A percentile compares a stretch with the other conserved stretches of the same genome.
Conservation (phyloP, 2,113 vertebrate species). For the Forbesichthys agassizii region DNA sequence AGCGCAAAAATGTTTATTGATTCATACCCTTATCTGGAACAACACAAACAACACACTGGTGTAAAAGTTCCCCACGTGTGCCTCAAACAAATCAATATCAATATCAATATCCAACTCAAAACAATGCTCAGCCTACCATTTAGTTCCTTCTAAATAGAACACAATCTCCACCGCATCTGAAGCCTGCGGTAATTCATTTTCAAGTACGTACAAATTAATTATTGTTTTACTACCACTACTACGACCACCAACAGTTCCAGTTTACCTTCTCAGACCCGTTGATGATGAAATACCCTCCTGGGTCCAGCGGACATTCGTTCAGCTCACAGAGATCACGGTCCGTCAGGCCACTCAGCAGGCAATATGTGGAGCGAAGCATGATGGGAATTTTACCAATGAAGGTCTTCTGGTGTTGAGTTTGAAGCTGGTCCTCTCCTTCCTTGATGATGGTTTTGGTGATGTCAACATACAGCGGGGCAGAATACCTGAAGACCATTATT, state of each 20-base stretch:
- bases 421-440: slow-evolving; percentile 94
- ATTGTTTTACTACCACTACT: not conserved
- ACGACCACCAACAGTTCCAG: not conserved
- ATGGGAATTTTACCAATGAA: slow-evolving; percentile 99
- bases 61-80: too few species aligned
- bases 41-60: too few species aligned
- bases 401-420: slow-evolving; percentile 98
- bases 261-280: slow-evolving; percentile 98
- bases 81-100: too few species aligned
- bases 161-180: too few species aligned
- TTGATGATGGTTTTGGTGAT: slow-evolving; percentile 99
- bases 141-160: too few species aligned
- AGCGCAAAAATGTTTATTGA: too few species aligned
- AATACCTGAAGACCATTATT: slow-evolving; percentile 85
- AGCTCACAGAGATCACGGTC: slow-evolving; percentile 96
- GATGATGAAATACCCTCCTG: slow-evolving; percentile 98
- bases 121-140: too few species aligned
- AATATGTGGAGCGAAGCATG: slow-evolving; percentile 98
- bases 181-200: too few species aligned
- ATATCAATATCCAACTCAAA: too few species aligned
- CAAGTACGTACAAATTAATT: not conserved
- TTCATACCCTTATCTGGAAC: too few species aligned
- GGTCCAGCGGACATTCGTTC: slow-evolving; percentile 96
- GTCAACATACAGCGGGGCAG: slow-evolving; percentile 95
- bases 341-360: slow-evolving; percentile 90